phyloP scores from a whole-genome alignment of 2,113 vertebrate species.

The Saccopteryx bilineata region DNA sequence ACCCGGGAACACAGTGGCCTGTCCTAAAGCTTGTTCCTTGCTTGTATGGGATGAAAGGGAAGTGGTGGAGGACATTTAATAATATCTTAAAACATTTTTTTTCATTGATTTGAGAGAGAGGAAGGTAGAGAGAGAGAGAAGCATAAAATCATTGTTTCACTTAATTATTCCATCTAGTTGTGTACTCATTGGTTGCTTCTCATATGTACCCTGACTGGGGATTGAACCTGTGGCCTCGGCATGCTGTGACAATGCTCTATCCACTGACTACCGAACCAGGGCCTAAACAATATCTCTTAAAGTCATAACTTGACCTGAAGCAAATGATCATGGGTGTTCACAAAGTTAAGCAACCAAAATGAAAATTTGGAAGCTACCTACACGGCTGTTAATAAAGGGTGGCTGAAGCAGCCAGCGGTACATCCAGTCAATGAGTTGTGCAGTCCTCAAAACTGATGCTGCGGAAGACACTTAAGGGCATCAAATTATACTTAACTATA shows the following conservation, averaged over 20 bases:
- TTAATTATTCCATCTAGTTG: no score
- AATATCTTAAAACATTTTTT: background rate
- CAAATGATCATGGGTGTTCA: background rate
- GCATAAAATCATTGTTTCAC: no score
- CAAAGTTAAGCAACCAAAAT: background rate
- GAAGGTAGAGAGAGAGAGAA: no score
- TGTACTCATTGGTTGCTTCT: no score
- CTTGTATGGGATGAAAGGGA: background rate
- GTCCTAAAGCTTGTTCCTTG: background rate
- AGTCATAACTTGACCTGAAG: background rate
- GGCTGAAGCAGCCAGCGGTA: background rate
- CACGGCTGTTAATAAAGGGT: background rate
- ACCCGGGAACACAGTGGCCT: fast-evolving
- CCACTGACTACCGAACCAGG: no score
- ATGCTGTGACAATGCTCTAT: no score
- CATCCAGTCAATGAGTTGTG: background rate
- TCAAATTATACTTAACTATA: background rate
- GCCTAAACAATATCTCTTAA: background rate
- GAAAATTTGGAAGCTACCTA: background rate
- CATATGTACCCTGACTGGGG: no score
- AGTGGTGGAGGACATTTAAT: background rate
- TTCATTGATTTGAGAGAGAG: no score
- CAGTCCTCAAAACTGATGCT: background rate
- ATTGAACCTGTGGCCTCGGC: no score
- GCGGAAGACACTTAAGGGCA: background rate